phyloP scores from a whole-genome alignment of 2,797 vertebrate genomes.

The Sebastes nivosus region DNA sequence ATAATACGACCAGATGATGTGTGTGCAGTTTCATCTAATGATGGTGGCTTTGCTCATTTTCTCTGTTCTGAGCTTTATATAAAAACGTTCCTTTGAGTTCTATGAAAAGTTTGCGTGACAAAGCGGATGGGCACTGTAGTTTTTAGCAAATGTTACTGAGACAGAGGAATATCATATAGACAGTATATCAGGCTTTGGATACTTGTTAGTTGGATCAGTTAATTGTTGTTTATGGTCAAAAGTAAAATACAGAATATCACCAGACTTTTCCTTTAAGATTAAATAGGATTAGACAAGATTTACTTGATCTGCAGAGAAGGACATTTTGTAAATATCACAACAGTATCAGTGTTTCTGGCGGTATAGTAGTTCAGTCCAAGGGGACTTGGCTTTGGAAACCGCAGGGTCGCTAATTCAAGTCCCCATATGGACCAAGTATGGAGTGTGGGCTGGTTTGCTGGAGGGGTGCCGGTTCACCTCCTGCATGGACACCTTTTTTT shows the following conservation, averaged over 20 bases:
- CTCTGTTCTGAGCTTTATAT: background rate
- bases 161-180: too few species aligned
- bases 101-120: background rate
- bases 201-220: too few species aligned
- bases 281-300: background rate
- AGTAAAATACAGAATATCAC: background rate
- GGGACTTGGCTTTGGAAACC: background rate
- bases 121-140: too few species aligned
- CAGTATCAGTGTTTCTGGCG: background rate
- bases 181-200: too few species aligned
- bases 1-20: background rate
- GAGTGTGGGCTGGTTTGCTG: too few species aligned
- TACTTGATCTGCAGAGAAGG: background rate
- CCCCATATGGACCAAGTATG: too few species aligned
- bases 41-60: background rate
- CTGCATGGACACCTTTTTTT: too few species aligned
- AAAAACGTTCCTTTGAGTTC: background rate
- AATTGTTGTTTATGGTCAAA: too few species aligned
- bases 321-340: background rate
- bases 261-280: background rate
- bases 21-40: background rate
- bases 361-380: background rate
- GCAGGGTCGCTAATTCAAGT: too few species aligned
- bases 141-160: too few species aligned
- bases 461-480: too few species aligned